Base-by-base conservation (phyloP, 2,113 vertebrate species). In the Nannobrachium achirus region DNA sequence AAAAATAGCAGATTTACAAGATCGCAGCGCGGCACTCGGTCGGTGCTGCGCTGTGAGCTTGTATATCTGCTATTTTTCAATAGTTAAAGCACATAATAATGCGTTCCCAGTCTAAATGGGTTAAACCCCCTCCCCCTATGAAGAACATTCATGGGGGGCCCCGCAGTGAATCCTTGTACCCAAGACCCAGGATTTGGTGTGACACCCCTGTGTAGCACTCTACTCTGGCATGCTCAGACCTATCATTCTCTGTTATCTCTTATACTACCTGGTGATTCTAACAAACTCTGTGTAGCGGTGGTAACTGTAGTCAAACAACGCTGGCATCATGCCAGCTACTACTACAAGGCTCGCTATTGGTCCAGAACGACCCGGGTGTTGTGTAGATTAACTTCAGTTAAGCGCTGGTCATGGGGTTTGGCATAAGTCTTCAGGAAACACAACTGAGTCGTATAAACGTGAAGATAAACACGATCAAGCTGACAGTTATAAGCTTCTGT, bases 271-370 rank as follows among this genome's bases (percentile, higher is more conserved):
- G 50, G 66, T 74, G 66, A 85, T 66, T 71, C 71, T 75, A 73
- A 88, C 66, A 87, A 75, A 81, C 78, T 72, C 19, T 55, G 39
- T 69, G 65, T 66, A 56, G 55, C 62, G 25, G 25, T 33, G 62
- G 69, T 67, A 70, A 81, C 78, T 4, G 64, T 72, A 60, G 57
- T 71, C 60, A 73, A 70, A 78, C 80, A 75, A 58, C 57, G 15
- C n/a, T 49, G 58, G 46, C 49, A 25, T 39, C 3, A 16, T 10
- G 60, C 48, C 65, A 64, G 55, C 64, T n/a, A n/a, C n/a, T 45
- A n/a, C 19, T 15, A 20, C 10, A 42, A 38, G 61, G 8, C 6
- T 50, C 46, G 7, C 59, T 55, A 50, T 48, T 48, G 48, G 45
- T 16, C 49, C 67, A 50, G 46, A 69, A 44, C 18, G 53, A 4